phyloP scores from a whole-genome alignment of 2,888 invertebrate genomes.

The Listrodromus nycthemerus region DNA sequence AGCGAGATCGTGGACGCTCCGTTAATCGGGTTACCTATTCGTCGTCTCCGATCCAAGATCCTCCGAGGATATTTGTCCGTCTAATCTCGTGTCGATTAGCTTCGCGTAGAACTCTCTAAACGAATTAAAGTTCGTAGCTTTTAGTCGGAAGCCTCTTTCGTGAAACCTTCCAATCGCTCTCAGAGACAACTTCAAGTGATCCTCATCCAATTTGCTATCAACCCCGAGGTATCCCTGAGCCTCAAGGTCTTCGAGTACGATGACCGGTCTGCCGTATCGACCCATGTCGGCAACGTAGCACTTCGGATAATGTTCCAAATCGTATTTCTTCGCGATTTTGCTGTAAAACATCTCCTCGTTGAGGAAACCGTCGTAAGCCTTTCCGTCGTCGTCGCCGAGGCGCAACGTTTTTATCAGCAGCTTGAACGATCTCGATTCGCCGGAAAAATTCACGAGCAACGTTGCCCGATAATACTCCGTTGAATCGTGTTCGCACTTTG shows the following conservation, averaged over 20 bases:
- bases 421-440: slow-evolving; percentile 71
- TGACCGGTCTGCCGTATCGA: slow-evolving; percentile 77
- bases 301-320: slow-evolving; percentile 71
- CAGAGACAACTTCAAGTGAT: slow-evolving; percentile 75
- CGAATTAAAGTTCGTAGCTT: slow-evolving; percentile 67
- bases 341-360: slow-evolving; percentile 81
- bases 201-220: slow-evolving; percentile 71
- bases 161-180: slow-evolving; percentile 77
- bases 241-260: slow-evolving; percentile 79
- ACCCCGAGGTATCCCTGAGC: slow-evolving; percentile 70
- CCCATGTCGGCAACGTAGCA: slow-evolving; percentile 79
- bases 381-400: neutral
- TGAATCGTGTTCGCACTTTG: slow-evolving; percentile 26
- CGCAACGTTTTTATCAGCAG: slow-evolving; percentile 78
- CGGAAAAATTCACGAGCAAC: slow-evolving; percentile 76
- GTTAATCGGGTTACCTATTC: slow-evolving; percentile 56
- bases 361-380: slow-evolving; percentile 72
- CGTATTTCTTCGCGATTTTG: slow-evolving; percentile 72
- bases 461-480: slow-evolving; percentile 73
- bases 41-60: slow-evolving; percentile 40
- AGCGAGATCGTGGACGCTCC: neutral
- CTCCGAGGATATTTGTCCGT: slow-evolving; percentile 41
- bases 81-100: slow-evolving; percentile 70
- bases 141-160: slow-evolving; percentile 74
- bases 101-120: slow-evolving; percentile 78